Base-by-base conservation (phyloP, 1,140 invertebrate species). In the Elymnias hypermnestra region DNA sequence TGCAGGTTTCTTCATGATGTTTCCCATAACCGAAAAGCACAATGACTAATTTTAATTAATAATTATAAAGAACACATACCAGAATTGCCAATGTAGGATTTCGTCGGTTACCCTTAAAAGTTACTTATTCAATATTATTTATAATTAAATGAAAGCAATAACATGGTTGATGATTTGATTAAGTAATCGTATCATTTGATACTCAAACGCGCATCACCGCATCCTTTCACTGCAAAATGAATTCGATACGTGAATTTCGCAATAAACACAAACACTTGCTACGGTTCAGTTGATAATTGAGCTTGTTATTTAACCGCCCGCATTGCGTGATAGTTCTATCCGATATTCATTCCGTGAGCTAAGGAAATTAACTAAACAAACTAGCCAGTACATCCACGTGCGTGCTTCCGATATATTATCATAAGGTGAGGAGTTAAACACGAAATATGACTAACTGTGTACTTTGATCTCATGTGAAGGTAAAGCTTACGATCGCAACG, bases 221-320 rank as follows among this genome's bases (percentile, higher is more conserved):
- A 29, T 33, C 29, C 12, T 33, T 33, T 33, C 13, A 33, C 13
- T 33, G 13, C 7, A 33, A 33, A 33, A 3, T 14, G 29, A 15
- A 33, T 15, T 8, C 15, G 29, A 33, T 33, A 33, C 29, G 14
- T 15, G 5, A 15, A 15, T 15, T 33, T 33, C 29, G 29, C 29
- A 33, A 33, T 33, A 15, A 38, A 38, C 19, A 47, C 26, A 37
- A 9, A 14, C 29, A 43, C 9, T 21, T 18, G 31, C 37, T 15
- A 38, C 31, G 47, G 31, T 50, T 50, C 47, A 50, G 31, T 50
- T 50, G 40, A 3, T 50, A 43, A 50, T 43, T 50, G 17, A 40
- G 47, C 26, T 43, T 31, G 40, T 50, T 50, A 50, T 50, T 43
- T 26, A 50, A 50, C 47, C 26, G n/a, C n/a, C 23, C 26, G 23